These are phyloP conservation scores for Hipposideros larvatus DNA, from an alignment of 2,797 vertebrate species.

Conservation along the genomic window DNA sequence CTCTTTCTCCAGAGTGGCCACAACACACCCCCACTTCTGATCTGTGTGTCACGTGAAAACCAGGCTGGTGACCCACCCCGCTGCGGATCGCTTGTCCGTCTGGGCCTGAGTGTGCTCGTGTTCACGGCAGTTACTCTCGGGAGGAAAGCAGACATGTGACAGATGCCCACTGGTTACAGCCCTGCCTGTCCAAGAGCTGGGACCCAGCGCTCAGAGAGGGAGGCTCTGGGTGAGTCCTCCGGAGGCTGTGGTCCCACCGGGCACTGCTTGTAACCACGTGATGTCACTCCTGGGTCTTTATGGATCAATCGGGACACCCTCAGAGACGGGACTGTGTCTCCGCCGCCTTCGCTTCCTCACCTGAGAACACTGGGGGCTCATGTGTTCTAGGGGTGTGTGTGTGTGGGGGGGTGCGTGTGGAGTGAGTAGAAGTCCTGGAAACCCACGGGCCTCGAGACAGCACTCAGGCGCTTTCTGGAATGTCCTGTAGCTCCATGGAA, in stretches of 20 bases:
- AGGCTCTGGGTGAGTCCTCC: too few species aligned
- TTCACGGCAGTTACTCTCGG: rapidly evolving
- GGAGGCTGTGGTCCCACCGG: neutral
- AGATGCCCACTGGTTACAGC: too few species aligned
- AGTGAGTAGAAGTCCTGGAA: neutral
- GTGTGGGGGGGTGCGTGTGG: too few species aligned
- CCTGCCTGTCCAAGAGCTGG: too few species aligned
- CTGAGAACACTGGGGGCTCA: rapidly evolving
- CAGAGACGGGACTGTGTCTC: neutral
- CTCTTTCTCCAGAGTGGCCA: too few species aligned
- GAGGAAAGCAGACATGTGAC: too few species aligned
- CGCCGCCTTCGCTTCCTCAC: rapidly evolving
- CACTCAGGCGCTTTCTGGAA: rapidly evolving
- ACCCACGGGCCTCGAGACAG: neutral
- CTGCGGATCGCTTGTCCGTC: too few species aligned
- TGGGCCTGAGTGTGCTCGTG: too few species aligned
- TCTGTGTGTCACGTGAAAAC: rapidly evolving
- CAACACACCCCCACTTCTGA: neutral
- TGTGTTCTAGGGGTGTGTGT: rapidly evolving
- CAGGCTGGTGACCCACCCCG: rapidly evolving
- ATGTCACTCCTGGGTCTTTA: rapidly evolving
- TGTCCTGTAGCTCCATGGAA: rapidly evolving
- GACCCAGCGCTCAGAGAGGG: rapidly evolving
- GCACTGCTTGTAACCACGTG: rapidly evolving
- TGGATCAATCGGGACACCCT: rapidly evolving